Conservation (phyloP, 2,113 vertebrate species). For the Vombatus ursinus region DNA sequence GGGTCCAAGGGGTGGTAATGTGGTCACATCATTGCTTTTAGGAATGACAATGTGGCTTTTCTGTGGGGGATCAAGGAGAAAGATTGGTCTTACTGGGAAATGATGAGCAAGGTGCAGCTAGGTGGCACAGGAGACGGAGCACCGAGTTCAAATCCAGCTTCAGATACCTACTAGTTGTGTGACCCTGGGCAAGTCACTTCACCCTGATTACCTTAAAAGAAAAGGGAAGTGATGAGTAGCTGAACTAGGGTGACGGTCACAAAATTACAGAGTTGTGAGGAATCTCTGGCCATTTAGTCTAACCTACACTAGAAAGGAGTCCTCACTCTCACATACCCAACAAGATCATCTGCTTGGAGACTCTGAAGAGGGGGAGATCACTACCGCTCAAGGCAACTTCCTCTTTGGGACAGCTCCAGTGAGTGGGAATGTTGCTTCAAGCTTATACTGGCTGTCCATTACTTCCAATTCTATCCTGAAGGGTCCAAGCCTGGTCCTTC, state of each 20-base stretch:
- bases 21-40: background rate
- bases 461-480: background rate
- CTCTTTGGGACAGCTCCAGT: background rate
- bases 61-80: background rate
- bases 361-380: background rate
- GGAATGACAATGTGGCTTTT: background rate
- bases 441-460: background rate
- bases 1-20: background rate
- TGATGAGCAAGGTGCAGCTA: background rate
- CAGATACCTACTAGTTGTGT: background rate
- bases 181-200: background rate
- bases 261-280: background rate
- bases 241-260: background rate
- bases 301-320: background rate
- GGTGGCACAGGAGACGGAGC: too few relatives aligned
- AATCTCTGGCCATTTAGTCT: background rate
- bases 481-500: background rate
- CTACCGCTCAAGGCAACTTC: background rate
- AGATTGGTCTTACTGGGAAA: background rate
- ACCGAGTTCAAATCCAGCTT: too few relatives aligned
- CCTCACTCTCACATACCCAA: background rate
- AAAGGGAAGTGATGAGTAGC: background rate
- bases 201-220: too few relatives aligned
- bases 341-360: background rate
- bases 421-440: background rate